Base-by-base conservation (phyloP, 2,888 invertebrate genomes). In the Halictus quadricinctus region DNA sequence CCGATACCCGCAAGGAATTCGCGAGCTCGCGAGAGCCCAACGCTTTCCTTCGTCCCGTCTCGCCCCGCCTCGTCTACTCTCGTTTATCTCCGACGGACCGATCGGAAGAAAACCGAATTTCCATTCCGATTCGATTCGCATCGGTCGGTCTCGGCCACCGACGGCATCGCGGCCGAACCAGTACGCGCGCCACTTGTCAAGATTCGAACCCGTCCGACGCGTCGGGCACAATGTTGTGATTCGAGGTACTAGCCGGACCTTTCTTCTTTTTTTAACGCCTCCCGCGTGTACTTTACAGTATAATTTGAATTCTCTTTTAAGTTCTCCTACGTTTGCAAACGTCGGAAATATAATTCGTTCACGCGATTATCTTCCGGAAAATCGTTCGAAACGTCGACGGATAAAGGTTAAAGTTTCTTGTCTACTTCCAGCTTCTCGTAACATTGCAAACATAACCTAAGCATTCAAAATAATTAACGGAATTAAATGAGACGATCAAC, bases 1-100 rank as follows among this genome's bases (percentile, higher is more conserved):
- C 29, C 64, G 64, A 29, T 29, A 69, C 69, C 10, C 69, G 69
- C 41, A 41, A 69, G 66, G 66, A 66, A 66, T 66, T 64, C 64
- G 64, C 25, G 25, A 64, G 15, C 12, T 25, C 25, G 0, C 15
- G 13, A 64, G 13, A 64, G 15, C 15, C 13, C 15, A 15, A 7
- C 64, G 29, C 29, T 29, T 64, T 64, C 18, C 15, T 64, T 8
- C 18, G 64, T 29, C 0, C 2, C 58, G n/a, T n/a, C n/a, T 58
- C 58, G n/a, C 58, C 58, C 58, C 58, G n/a, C 12, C n/a, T n/a
- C 58, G 29, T 3, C 29, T 18, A 15, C 15, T 29, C 29, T 0
- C 64, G 25, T 29, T 18, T 29, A 29, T 64, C 29, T 29, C 29
- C 18, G 64, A 15, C 64, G 15, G 18, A 18, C 64, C 29, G 64